Evolutionary conservation across 2,113 vertebrate species (phyloP), one percentile per base, ranked within the genome.

Genomic region (Verasper variegatus): DNA sequence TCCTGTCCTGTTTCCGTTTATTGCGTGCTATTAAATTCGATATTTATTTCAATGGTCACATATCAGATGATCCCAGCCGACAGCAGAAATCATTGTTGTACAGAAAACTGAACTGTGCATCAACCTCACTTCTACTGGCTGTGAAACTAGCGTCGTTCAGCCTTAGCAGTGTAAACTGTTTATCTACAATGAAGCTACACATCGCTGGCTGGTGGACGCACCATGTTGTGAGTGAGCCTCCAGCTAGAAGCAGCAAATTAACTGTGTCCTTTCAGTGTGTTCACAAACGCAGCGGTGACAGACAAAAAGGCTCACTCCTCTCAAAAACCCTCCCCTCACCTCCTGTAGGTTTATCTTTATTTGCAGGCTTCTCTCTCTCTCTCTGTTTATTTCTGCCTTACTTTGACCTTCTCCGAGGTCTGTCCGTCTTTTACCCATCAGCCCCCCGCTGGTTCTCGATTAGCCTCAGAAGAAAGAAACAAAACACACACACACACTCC

Each of bases 361-460:
- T n/a, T 49, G 23, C 31, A 12, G 4, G 0, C 26, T 49, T 71
- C 8, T 70, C 45, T 42, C 37, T 15, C 47, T 20, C 45, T 31
- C 62, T 31, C 31, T 31, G 6, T 31, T 31, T 7, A 5, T 27
- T 27, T 27, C 27, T 27, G 27, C 4, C 27, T 49, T 2, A 5
- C 47, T 49, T 12, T 76, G 80, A 88, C 89, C 68, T 86, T 85
- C 27, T 17, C 18, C 17, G 47, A 66, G 60, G 18, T 76, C 83
- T 57, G 87, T 84, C 75, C 61, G 2, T 88, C 86, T 83, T 82
- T 86, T 85, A 75, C 88, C 85, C 79, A 86, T 78, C 79, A 69
- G 56, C 70, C 70, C 65, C 90, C 88, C 0, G 77, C 81, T 83
- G 84, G 0, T 67, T 87, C 90, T 85, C 31, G 86, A 91, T 89